Conservation (phyloP, 2,888 invertebrate genomes). For the Xiphydria camelus region DNA sequence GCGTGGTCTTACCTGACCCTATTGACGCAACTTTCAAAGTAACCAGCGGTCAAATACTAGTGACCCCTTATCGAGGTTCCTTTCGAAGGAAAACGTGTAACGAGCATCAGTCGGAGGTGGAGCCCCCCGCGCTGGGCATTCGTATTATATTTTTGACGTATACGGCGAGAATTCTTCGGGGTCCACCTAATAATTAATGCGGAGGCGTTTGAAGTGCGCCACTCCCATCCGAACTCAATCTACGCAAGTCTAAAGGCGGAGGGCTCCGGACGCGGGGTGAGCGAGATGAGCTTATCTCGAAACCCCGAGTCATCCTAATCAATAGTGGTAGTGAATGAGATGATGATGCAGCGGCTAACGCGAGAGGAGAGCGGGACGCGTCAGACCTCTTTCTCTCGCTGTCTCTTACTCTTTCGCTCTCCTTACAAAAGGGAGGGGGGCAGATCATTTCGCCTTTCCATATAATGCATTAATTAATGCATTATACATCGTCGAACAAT, state of each 20-base stretch:
- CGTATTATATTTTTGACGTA: slow-evolving; percentile 26
- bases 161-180: slow-evolving; percentile 25
- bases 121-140: no score
- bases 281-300: slow-evolving; percentile 40
- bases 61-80: no score
- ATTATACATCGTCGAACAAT: slow-evolving; percentile 10
- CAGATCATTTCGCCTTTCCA: slow-evolving; percentile 11
- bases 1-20: no score
- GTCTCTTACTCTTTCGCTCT: no score
- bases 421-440: no score
- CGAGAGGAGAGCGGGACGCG: slow-evolving; percentile 1
- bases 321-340: slow-evolving; percentile 42
- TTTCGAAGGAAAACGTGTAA: no score
- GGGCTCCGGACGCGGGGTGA: slow-evolving; percentile 15
- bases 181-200: slow-evolving; percentile 48
- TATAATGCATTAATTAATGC: slow-evolving; percentile 17
- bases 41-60: no score
- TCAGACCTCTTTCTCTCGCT: not conserved
- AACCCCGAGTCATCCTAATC: slow-evolving; percentile 52
- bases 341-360: slow-evolving; percentile 28
- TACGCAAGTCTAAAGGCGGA: slow-evolving; percentile 35
- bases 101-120: no score
- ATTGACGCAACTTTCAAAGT: no score
- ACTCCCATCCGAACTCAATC: slow-evolving; percentile 54
- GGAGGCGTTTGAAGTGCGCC: slow-evolving; percentile 50